phyloP scores from a whole-genome alignment of 2,113 vertebrate species.

The Laticauda colubrina region DNA sequence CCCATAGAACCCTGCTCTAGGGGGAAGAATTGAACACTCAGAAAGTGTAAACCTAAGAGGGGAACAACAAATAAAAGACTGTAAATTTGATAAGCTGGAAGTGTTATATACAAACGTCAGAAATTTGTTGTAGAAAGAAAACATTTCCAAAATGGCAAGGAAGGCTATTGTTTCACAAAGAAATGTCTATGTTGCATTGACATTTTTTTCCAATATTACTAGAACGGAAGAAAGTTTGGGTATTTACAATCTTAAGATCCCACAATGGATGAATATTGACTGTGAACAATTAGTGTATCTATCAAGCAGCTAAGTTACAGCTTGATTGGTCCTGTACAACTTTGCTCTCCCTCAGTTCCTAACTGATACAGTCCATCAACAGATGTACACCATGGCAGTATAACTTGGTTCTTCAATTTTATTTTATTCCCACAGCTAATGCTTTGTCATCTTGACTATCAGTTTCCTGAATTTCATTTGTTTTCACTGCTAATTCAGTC shows the following conservation, averaged over 20 bases:
- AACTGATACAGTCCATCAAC: background rate
- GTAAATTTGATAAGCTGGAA: background rate
- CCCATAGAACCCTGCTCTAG: background rate
- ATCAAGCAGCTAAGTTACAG: background rate
- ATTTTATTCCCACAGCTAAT: background rate
- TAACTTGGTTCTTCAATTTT: background rate
- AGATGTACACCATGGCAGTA: background rate
- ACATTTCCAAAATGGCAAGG: background rate
- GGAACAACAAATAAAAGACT: background rate
- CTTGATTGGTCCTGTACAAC: background rate
- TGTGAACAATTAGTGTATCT: background rate
- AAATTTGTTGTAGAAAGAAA: background rate
- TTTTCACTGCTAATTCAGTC: background rate
- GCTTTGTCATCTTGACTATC: background rate
- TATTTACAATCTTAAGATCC: background rate
- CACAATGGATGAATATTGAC: background rate
- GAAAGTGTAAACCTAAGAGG: background rate
- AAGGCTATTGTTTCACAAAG: background rate
- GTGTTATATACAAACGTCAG: background rate
- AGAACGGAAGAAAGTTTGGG: background rate
- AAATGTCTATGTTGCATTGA: background rate
- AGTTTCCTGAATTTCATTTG: background rate
- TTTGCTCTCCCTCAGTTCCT: background rate
- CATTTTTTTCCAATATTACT: background rate
- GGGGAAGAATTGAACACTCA: background rate